Percentiles rank a stretch among this genome's conserved stretches.
phyloP scores from a whole-genome alignment of 2,113 vertebrate genomes.

The Microtus pennsylvanicus region DNA sequence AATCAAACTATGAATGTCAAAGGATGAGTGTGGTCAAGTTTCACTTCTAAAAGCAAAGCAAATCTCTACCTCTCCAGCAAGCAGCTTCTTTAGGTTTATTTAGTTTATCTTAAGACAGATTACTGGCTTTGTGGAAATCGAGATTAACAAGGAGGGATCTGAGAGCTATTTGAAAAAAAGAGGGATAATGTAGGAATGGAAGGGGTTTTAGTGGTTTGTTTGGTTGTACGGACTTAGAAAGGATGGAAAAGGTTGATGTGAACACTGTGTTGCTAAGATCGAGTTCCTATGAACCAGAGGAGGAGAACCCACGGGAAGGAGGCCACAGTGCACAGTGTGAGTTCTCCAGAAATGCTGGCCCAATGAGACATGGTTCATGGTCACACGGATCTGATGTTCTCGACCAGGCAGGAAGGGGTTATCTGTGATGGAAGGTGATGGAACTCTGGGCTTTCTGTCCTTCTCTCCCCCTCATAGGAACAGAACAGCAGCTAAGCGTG shows the following conservation, averaged over 20 bases:
- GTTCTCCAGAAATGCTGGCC: not conserved
- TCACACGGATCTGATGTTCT: not conserved
- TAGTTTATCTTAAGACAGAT: not conserved
- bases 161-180: not conserved
- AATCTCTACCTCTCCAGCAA: not conserved
- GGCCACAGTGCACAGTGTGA: not conserved
- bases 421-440: not conserved
- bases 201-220: not conserved
- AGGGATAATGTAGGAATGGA: not conserved
- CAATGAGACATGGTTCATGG: too few relatives aligned
- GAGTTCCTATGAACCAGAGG: not conserved
- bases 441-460: not conserved
- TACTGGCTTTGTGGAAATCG: not conserved
- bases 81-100: not conserved
- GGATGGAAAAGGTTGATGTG: not conserved
- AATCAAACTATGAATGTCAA: not conserved
- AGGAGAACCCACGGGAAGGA: not conserved
- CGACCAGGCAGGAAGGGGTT: not conserved
- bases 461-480: not conserved
- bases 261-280: not conserved
- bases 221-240: not conserved
- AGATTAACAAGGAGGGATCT: not conserved
- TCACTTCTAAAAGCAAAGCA: not conserved
- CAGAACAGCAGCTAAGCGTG: not conserved
- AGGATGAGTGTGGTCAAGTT: not conserved